These are phyloP conservation scores for Micrastur ruficollis DNA, from an alignment of 2,797 vertebrate species.

Conservation along the genomic window DNA sequence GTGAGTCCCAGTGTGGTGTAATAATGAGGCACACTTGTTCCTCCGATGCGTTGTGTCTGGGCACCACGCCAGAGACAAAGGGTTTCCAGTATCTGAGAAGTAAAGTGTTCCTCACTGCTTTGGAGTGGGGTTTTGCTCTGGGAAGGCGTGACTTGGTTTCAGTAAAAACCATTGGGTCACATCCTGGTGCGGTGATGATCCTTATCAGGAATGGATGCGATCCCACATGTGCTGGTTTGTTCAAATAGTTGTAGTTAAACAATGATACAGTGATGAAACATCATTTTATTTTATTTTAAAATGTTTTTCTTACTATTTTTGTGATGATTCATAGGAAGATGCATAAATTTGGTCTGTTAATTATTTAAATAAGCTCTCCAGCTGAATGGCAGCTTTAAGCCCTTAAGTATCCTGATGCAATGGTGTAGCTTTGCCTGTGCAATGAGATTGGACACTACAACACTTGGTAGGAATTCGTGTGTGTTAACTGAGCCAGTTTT, in stretches of 20 bases:
- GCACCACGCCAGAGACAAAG: background rate
- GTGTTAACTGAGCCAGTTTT: background rate
- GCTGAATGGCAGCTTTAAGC: background rate
- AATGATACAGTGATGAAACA: background rate
- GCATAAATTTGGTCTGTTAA: background rate
- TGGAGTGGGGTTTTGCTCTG: background rate
- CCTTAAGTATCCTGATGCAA: background rate
- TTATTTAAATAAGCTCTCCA: background rate
- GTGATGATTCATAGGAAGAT: background rate
- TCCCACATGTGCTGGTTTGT: background rate
- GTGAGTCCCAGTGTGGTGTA: background rate
- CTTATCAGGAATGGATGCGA: background rate
- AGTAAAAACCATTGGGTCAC: background rate
- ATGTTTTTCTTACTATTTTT: background rate
- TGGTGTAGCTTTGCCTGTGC: background rate
- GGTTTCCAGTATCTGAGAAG: background rate
- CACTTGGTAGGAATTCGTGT: background rate
- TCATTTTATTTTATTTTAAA: background rate
- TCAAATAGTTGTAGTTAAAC: background rate
- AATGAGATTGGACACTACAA: background rate
- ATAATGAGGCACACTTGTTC: rapidly evolving
- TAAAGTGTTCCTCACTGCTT: background rate
- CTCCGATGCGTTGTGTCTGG: background rate
- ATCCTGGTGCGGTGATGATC: background rate
- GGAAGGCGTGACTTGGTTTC: background rate